These are phyloP conservation scores for Halotydeus destructor DNA, from an alignment of 1,140 invertebrate species.

Conservation along the genomic window DNA sequence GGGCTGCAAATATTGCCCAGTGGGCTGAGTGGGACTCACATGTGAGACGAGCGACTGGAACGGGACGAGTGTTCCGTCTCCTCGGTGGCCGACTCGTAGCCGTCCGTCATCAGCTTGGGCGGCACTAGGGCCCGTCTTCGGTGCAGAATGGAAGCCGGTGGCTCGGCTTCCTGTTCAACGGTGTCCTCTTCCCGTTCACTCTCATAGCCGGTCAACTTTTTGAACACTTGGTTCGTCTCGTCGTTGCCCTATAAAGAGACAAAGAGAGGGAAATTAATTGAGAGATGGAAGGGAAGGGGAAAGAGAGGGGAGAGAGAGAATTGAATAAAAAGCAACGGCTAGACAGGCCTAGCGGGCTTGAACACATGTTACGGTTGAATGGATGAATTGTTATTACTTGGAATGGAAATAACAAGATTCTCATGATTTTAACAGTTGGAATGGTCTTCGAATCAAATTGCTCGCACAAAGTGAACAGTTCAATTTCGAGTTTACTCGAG, in stretches of 20 bases:
- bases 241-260: slow-evolving; percentile 5
- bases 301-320: neutral
- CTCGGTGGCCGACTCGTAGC: slow-evolving; percentile 18
- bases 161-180: slow-evolving; percentile 17
- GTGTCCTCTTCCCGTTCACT: slow-evolving; percentile 3
- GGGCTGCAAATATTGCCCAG: neutral
- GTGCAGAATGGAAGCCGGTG: slow-evolving; percentile 27
- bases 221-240: slow-evolving; percentile 19
- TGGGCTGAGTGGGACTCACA: neutral
- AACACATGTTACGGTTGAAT: no score
- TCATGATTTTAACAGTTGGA: no score
- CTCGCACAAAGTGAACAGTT: no score
- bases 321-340: neutral
- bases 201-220: slow-evolving; percentile 16
- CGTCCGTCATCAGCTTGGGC: slow-evolving; percentile 24
- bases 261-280: neutral
- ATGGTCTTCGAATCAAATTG: no score
- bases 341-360: neutral
- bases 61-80: slow-evolving; percentile 8
- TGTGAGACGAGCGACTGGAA: neutral
- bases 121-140: slow-evolving; percentile 28
- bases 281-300: neutral
- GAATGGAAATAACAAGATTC: no score
- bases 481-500: no score
- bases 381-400: no score